Evolutionary conservation across 2,797 vertebrate genomes (phyloP).

Genomic region (Coregonus sp.): DNA sequence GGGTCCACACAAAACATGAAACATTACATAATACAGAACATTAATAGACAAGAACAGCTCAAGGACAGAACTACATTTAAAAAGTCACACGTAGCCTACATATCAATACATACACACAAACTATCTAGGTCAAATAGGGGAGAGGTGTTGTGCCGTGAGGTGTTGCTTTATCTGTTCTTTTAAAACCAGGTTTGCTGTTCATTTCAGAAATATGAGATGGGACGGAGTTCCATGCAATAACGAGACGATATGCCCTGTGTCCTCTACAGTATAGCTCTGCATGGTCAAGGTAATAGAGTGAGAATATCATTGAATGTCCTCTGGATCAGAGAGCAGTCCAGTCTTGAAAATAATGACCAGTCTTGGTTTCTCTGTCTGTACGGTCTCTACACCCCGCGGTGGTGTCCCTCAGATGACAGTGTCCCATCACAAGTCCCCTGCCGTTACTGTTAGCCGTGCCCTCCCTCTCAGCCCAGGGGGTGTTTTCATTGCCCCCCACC

Average conservation of each 20-base stretch:
- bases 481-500: slow-evolving; percentile 61
- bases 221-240: no score
- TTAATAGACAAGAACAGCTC: no score
- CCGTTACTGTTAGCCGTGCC: not conserved
- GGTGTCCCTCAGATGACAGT: slow-evolving; percentile 8
- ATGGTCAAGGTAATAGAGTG: not conserved
- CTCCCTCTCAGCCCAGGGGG: slow-evolving; percentile 29
- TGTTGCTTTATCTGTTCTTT: no score
- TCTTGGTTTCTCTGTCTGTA: not conserved
- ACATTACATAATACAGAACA: no score
- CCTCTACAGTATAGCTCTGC: not conserved
- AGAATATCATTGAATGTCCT: not conserved
- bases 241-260: not conserved
- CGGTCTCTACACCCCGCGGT: not conserved
- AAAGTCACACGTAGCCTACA: no score
- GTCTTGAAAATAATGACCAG: slow-evolving; percentile 28
- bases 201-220: no score
- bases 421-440: not conserved
- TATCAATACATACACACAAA: no score
- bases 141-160: no score
- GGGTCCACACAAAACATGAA: no score
- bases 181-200: no score
- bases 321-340: not conserved
- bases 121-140: no score
- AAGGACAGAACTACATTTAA: no score